These are phyloP conservation scores for Tetranychus truncatus DNA, from an alignment of 2,888 invertebrate species.

Conservation along the genomic window DNA sequence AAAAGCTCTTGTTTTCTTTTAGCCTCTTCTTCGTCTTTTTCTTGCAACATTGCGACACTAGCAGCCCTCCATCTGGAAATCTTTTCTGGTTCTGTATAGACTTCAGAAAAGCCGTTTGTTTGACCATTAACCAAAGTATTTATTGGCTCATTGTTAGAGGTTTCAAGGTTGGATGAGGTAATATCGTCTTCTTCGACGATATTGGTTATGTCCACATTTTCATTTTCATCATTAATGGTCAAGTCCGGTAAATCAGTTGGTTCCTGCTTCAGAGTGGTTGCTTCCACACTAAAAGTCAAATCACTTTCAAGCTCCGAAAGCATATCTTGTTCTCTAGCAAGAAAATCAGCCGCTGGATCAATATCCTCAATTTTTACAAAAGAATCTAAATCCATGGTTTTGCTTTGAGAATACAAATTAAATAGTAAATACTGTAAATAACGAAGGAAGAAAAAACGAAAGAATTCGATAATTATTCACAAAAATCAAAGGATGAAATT, in stretches of 20 bases:
- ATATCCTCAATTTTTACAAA: conserved; percentile 41
- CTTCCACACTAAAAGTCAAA: conserved; percentile 31
- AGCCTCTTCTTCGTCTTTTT: conserved; percentile 79
- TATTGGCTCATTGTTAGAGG: too few relatives aligned
- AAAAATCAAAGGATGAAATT: too few relatives aligned
- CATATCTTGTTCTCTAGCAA: conserved; percentile 85
- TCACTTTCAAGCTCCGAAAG: conserved; percentile 83
- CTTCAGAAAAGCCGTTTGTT: too few relatives aligned
- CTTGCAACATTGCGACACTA: conserved; percentile 62
- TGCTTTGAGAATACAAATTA: neutral
- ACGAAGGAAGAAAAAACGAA: too few relatives aligned
- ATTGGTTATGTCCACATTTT: too few relatives aligned
- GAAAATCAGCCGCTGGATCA: conserved; percentile 90
- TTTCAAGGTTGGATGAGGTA: too few relatives aligned
- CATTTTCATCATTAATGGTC: neutral
- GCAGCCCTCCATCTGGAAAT: conserved; percentile 89
- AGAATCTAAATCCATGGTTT: neutral
- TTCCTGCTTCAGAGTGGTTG: neutral
- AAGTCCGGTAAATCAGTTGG: neutral
- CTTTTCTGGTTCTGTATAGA: conserved; percentile 44
- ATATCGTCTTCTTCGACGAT: too few relatives aligned
- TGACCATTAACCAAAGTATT: too few relatives aligned
- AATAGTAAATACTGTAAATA: too few relatives aligned
- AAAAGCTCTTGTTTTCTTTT: conserved; percentile 71
- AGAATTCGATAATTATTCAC: too few relatives aligned